A percentile compares a stretch with the other conserved stretches of the same genome.
Evolutionary conservation across 2,888 invertebrate species (phyloP).

Genomic region (Siphlonurus alternatus): DNA sequence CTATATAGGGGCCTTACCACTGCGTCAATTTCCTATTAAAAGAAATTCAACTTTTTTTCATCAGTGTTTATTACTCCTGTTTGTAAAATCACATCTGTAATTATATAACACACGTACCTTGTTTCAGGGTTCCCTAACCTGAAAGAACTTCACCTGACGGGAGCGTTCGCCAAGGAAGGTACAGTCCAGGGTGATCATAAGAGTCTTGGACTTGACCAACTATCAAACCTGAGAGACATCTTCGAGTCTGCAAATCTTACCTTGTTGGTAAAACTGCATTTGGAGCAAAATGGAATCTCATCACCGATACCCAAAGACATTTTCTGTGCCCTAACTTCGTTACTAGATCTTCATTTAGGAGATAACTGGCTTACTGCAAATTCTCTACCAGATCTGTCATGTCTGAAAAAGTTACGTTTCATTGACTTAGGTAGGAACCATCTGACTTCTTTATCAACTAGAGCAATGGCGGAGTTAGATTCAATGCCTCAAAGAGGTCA

Average conservation of each 20-base stretch:
- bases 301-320: slow-evolving; percentile 25
- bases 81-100: no score
- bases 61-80: no score
- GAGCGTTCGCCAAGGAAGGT: slow-evolving; percentile 39
- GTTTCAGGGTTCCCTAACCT: slow-evolving; percentile 37
- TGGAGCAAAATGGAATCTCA: slow-evolving; percentile 61
- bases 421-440: slow-evolving; percentile 49
- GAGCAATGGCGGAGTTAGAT: slow-evolving; percentile 28
- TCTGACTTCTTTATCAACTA: neutral
- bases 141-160: slow-evolving; percentile 50
- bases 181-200: neutral
- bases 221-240: slow-evolving; percentile 5
- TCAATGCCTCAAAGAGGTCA: slow-evolving; percentile 31
- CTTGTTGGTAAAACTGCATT: slow-evolving; percentile 47
- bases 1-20: no score
- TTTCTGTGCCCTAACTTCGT: slow-evolving; percentile 49
- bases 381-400: slow-evolving; percentile 33
- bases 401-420: slow-evolving; percentile 44
- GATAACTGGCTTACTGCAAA: slow-evolving; percentile 26
- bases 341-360: slow-evolving; percentile 51
- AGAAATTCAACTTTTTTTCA: no score
- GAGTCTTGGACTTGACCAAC: neutral
- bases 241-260: slow-evolving; percentile 34
- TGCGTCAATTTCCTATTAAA: no score
- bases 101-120: no score